Evolutionary conservation across 2,113 vertebrate species (phyloP), one percentile per base, ranked within the genome.

Genomic region (Coregonus clupeaformis): DNA sequence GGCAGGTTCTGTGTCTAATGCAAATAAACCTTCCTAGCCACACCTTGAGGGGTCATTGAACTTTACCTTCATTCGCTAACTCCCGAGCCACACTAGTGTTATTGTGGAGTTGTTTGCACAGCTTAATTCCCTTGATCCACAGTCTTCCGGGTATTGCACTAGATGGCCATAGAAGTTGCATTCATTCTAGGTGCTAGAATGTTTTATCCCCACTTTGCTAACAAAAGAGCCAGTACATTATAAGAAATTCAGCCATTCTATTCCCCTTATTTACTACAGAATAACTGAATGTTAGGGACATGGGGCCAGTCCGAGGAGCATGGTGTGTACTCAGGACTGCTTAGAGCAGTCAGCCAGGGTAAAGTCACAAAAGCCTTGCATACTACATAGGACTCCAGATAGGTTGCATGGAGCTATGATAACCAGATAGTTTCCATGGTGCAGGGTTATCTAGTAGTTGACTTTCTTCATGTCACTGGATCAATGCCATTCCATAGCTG

Each of bases 31-130:
- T 5, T 12, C n/a, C 1, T 27, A 27, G 80, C 82, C 89, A 87
- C 90, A 84, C 88, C 89, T 83, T 75, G 16, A 60, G 20, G 75
- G 89, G 85, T 91, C 88, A 89, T 74, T 88, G 86, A 90, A 88
- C 90, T 88, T 64, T 60, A 42, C 36, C 2, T 9, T 42, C 9
- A 59, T 66, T 62, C 60, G n/a, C n/a, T 2, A n/a, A 59, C 68
- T 75, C 45, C 74, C 64, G 6, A 60, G 24, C 20, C 4, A 60
- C 0, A 60, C 13, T 11, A 42, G 36, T 42, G 9, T 42, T 42
- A 1, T 42, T 71, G 49, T 55, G 9, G 36, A 42, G 77, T 30
- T 89, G 89, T 89, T 90, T 87, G 63, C 78, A 67, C 30, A 20
- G 65, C 45, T 52, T 5, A 68, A 52, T 80, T 84, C 72, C 74